Evolutionary conservation across 2,797 vertebrate species (phyloP).

Genomic region (Enteromius trimaculatus): DNA sequence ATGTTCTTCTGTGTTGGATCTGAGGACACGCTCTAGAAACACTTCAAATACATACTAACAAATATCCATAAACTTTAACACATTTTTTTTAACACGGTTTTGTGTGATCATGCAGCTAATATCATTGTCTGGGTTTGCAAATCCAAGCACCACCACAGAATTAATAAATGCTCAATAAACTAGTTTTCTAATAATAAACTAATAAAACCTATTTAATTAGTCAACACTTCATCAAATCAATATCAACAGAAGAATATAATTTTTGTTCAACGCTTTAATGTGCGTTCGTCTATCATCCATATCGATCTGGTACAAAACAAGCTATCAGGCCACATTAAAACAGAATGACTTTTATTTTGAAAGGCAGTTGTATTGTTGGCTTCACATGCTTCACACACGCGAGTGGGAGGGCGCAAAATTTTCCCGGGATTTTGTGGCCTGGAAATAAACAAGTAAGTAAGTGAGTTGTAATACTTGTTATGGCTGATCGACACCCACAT

Average conservation of each 20-base stretch:
- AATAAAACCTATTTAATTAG: no score
- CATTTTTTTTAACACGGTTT: background rate
- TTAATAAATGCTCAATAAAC: no score
- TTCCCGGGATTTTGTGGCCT: slow-evolving; percentile 3
- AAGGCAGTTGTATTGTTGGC: fast-evolving
- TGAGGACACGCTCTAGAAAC: background rate
- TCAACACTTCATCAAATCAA: background rate
- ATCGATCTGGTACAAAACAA: background rate
- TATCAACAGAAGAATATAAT: background rate
- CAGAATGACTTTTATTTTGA: slow-evolving; percentile 24
- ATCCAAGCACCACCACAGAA: no score
- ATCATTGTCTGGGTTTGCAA: no score
- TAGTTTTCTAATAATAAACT: no score
- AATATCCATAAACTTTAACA: no score
- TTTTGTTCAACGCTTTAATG: background rate
- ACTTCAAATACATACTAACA: background rate
- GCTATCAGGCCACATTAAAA: background rate
- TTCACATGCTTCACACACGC: background rate
- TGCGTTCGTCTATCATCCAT: background rate
- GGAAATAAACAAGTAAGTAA: background rate
- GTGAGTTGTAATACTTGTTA: background rate
- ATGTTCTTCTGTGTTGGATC: background rate
- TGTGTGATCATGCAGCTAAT: background rate
- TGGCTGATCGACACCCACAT: background rate
- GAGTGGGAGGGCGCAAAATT: background rate